Base-by-base conservation (phyloP, 1,140 invertebrate genomes). In the Andrena cerasifolii region DNA sequence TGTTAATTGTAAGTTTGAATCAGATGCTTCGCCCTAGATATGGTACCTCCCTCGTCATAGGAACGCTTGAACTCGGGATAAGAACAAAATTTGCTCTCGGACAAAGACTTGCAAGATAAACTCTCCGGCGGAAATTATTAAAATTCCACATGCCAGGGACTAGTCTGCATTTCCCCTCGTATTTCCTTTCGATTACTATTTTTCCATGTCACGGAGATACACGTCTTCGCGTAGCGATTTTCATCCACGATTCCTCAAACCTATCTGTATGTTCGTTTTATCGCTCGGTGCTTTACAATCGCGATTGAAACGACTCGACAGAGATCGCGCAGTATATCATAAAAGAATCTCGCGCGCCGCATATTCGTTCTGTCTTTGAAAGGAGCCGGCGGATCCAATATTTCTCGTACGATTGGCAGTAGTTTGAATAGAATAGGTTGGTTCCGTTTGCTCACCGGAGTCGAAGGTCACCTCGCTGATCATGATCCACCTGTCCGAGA, bases 381-480 rank as follows among this genome's bases (percentile, higher is more conserved):
- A 58, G 51, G 10, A 18, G 28, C 4, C 5, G 16, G 62, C 10
- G 67, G 28, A 21, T 45, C 6, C 56, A 36, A 72, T 72, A 72
- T 61, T 24, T 72, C 28, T 21, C n/a, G 28, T 26, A 58, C 53
- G 36, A 56, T 7, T 36, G 51, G 18, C 26, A 24, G 36, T 58
- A 45, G 36, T 47, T 61, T 3, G 68, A 72, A 49, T 33, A 21
- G 3, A 24, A 66, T 51, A 18, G 47, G 62, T 6, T n/a, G 47
- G 31, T 51, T 10, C 21, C 24, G 33, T 16, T 33, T 40, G 33
- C 93, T 94, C 83, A 96, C 96, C 95, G 16, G 96, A 97, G 85
- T 96, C 95, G 86, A 97, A 97, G 7, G 95, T 95, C 58, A 98
- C 94, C 93, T 98, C 98, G 90, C 97, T 97, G 84, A 99, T 95